Conservation (phyloP, 2,888 invertebrate genomes). For the Heteropelma amictum region DNA sequence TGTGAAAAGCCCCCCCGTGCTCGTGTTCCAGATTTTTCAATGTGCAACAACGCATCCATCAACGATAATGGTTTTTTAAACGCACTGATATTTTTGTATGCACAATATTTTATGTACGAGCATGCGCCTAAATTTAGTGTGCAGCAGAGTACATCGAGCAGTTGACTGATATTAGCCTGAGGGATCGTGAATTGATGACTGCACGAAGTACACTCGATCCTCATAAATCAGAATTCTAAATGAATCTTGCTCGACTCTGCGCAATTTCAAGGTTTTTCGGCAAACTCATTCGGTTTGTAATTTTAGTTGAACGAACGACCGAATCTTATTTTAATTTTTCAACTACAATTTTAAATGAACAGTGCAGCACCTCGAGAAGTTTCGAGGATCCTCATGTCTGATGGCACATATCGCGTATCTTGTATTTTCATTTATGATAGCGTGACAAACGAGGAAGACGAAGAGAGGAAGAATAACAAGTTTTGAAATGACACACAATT, state of each 20-base stretch:
- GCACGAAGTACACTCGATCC: no score
- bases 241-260: slow-evolving; percentile 1
- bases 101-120: no score
- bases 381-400: slow-evolving; percentile 15
- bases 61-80: no score
- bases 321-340: slow-evolving; percentile 15
- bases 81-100: no score
- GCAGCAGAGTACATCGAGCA: no score
- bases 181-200: no score
- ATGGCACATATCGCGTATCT: slow-evolving; percentile 15
- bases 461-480: neutral
- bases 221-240: slow-evolving; percentile 15
- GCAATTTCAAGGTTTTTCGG: slow-evolving; percentile 13
- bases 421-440: slow-evolving; percentile 11
- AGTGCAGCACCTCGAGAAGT: neutral
- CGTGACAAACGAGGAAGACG: neutral
- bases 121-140: no score
- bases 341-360: slow-evolving; percentile 9
- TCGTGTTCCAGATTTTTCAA: no score
- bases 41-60: no score
- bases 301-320: slow-evolving; percentile 11
- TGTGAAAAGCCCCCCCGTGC: no score
- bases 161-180: no score
- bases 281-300: neutral
- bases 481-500: no score